These are phyloP conservation scores for Rhinichthys osculus DNA, from an alignment of 2,797 vertebrate genomes.

Conservation along the genomic window DNA sequence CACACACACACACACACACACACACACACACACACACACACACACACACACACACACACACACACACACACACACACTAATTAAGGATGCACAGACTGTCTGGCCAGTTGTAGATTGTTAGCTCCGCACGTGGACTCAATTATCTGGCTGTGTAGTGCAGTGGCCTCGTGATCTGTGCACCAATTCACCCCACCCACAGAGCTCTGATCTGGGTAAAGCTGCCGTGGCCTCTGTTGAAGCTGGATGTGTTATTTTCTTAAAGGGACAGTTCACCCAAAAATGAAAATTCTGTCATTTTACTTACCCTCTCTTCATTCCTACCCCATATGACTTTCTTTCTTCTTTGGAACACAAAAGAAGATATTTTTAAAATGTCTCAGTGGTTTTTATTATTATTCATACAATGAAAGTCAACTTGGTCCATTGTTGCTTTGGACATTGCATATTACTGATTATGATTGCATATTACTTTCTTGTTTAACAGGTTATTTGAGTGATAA, in stretches of 20 bases:
- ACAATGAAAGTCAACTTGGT: background rate
- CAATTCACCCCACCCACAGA: background rate
- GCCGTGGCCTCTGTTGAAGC: background rate
- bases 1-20: background rate
- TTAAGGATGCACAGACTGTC: conserved; percentile 37
- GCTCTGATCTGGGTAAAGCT: conserved; percentile 1
- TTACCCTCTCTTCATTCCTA: background rate
- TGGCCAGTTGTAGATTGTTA: conserved; percentile 37
- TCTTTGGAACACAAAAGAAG: background rate
- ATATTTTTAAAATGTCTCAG: background rate
- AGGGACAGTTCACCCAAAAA: background rate
- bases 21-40: background rate
- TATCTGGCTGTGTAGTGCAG: conserved; percentile 17
- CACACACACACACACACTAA: background rate
- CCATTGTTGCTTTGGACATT: background rate
- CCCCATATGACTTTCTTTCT: background rate
- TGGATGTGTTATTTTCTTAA: conserved; percentile 14
- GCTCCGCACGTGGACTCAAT: conserved; percentile 5
- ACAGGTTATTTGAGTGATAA: background rate
- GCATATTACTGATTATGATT: background rate
- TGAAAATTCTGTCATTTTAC: background rate
- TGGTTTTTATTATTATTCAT: background rate
- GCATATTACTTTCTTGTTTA: background rate
- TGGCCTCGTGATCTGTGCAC: conserved; percentile 29
- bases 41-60: background rate